Evolutionary conservation across 2,113 vertebrate species (phyloP).

Genomic region (Rhizomys pruinosus): DNA sequence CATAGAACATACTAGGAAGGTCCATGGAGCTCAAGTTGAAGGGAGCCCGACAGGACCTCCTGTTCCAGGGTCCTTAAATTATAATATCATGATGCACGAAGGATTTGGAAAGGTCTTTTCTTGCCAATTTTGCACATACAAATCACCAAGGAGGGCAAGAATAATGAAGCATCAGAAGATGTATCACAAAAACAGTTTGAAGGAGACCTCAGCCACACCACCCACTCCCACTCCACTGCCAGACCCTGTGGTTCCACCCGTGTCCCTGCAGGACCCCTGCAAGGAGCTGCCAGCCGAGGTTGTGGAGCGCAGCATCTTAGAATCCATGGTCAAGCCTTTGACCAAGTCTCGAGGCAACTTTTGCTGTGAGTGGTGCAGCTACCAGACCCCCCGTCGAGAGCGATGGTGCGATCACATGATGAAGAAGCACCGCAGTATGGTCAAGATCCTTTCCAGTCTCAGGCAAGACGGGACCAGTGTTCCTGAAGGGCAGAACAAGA

Average conservation of each 20-base stretch:
- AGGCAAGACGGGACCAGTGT: constrained; percentile 87
- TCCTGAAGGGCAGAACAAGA: constrained; percentile 89
- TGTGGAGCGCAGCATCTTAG: constrained; percentile 91
- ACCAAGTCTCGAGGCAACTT: constrained; percentile 93
- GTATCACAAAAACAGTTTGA: constrained; percentile 92
- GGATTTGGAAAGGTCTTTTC: constrained; percentile 95
- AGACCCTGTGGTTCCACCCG: constrained; percentile 83
- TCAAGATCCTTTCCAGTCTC: constrained; percentile 94
- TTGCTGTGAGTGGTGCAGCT: constrained; percentile 97
- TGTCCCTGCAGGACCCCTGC: constrained; percentile 88
- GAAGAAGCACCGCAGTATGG: constrained; percentile 97
- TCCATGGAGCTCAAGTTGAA: constrained; percentile 91
- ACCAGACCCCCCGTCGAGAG: constrained; percentile 94
- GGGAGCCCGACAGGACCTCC: constrained; percentile 84
- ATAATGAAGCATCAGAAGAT: constrained; percentile 97
- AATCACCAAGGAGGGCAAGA: constrained; percentile 94
- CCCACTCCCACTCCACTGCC: constrained; percentile 84
- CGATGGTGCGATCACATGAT: constrained; percentile 97
- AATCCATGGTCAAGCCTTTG: constrained; percentile 93
- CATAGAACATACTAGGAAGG: constrained; percentile 95
- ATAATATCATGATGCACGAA: constrained; percentile 92
- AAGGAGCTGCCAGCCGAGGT: constrained; percentile 90
- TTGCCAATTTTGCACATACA: constrained; percentile 98
- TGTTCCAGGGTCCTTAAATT: constrained; percentile 87
- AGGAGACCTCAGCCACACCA: constrained; percentile 85